A percentile compares a stretch with the other conserved stretches of the same genome.
Conservation (phyloP, 2,797 vertebrate species). For the Antennarius maculatus region DNA sequence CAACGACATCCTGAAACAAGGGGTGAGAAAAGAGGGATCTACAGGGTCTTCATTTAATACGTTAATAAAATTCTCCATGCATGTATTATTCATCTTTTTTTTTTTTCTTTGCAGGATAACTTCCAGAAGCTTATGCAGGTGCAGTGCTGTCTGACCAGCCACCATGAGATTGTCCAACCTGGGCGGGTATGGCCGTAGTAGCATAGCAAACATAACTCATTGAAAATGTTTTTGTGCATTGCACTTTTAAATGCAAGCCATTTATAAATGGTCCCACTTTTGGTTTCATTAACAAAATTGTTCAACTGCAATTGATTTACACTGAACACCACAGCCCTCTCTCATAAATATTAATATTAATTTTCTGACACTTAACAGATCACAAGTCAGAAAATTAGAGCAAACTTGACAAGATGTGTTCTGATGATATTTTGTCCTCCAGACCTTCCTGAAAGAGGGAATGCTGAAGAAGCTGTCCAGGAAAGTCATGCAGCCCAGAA, state of each 20-base stretch:
- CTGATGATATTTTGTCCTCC: conserved; percentile 13
- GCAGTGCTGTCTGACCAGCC: conserved; percentile 90
- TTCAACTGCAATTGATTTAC: background rate
- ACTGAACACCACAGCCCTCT: background rate
- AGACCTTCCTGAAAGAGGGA: conserved; percentile 97
- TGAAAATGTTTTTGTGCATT: too few relatives aligned
- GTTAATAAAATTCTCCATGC: background rate
- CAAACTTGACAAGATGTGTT: background rate
- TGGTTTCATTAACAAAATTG: background rate
- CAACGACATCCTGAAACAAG: conserved; percentile 97
- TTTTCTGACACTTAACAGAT: background rate
- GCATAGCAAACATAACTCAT: too few relatives aligned
- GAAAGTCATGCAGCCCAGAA: conserved; percentile 96
- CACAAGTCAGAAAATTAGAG: background rate
- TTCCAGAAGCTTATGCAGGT: conserved; percentile 97
- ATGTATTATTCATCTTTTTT: conserved; percentile 9
- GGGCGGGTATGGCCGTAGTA: conserved; percentile 84
- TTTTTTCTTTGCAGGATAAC: conserved; percentile 85
- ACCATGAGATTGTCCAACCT: conserved; percentile 93
- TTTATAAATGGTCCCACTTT: background rate
- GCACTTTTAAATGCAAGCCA: too few relatives aligned
- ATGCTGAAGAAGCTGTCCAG: conserved; percentile 93
- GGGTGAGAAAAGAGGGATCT: conserved; percentile 81
- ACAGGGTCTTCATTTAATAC: background rate
- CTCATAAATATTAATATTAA: background rate